Evolutionary conservation across 30 jellyfish, hydroid and myxozoan genomes (phyloP), one percentile per base, ranked within the genome.

Genomic region (Clytia hemisphaerica): DNA sequence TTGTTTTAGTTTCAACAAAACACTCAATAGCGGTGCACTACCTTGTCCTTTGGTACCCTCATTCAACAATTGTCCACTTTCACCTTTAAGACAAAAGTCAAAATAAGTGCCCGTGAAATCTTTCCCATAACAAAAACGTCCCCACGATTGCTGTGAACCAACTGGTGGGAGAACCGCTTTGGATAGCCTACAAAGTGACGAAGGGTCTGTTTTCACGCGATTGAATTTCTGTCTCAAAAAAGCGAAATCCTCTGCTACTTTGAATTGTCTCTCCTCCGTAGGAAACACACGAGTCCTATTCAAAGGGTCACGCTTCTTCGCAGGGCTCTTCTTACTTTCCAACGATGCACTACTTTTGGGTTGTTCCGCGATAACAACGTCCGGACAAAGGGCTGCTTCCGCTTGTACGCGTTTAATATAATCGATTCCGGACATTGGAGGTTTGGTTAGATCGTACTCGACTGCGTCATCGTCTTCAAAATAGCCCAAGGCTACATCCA

Each of bases 401-500:
- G 25, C 9, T 45, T 65, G 78, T 6, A 65, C 78, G 12, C 78
- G 78, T 36, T n/a, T 65, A 27, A 65, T 16, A 45, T 65, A 65
- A 33, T 65, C 78, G 0, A 65, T 65, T 35, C 78, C 78, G 15
- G 78, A 65, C 33, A 63, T 19, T 2, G 78, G 78, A 12, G 78
- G 78, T 65, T 37, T 65, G 34, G 71, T 19, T 2, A 65, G 33
- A 16, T 65, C 78, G 34, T 65, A n/a, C 18, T 3, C 30, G 24
- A 37, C 33, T 1, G 31, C 36, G 34, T 65, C 19, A 42, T 65
- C 71, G 33, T 36, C 63, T 7, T 44, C 68, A 28, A 65, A 36
- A 37, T 45, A 65, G 40, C 78, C 78, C 37, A 65, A 42, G 6
- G 78, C 78, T 2, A 48, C 72, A 0, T 65, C 78, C 78, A 65